Conservation (phyloP, 2,113 vertebrate species). For the Onychostoma macrolepis region DNA sequence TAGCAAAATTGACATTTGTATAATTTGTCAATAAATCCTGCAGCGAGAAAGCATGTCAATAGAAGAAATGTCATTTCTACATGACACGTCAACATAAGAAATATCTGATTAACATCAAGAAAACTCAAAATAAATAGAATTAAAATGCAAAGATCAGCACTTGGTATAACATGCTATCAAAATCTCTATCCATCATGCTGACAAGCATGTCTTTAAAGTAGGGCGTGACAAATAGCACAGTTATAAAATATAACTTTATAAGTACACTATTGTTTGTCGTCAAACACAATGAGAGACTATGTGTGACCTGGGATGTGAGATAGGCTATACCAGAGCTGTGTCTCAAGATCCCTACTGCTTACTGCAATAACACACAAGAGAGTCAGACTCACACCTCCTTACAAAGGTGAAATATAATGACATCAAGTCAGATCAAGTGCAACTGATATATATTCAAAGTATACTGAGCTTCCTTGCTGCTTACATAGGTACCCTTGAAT, state of each 20-base stretch:
- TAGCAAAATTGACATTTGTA: not conserved
- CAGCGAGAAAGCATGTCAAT: not conserved
- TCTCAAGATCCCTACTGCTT: not conserved
- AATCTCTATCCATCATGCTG: not conserved
- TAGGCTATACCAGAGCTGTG: not conserved
- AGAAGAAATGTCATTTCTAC: not conserved
- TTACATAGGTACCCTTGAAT: not conserved
- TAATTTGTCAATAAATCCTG: not conserved
- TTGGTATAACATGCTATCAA: not conserved
- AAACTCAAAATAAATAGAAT: not conserved
- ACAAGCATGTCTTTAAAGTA: not conserved
- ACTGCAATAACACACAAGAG: not conserved
- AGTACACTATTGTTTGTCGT: not conserved
- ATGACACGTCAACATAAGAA: not conserved
- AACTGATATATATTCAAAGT: not conserved
- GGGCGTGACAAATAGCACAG: not conserved
- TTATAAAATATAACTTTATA: not conserved
- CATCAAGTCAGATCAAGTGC: not conserved
- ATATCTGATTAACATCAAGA: not conserved
- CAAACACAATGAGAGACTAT: not conserved
- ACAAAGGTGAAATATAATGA: not conserved
- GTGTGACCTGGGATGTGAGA: not conserved
- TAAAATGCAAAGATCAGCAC: not conserved
- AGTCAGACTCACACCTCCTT: conserved; percentile 1
- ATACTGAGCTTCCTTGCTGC: not conserved